Percentiles rank a stretch among this genome's conserved stretches.
Evolutionary conservation across 2,797 vertebrate genomes (phyloP).

Genomic region (Columba guinea): DNA sequence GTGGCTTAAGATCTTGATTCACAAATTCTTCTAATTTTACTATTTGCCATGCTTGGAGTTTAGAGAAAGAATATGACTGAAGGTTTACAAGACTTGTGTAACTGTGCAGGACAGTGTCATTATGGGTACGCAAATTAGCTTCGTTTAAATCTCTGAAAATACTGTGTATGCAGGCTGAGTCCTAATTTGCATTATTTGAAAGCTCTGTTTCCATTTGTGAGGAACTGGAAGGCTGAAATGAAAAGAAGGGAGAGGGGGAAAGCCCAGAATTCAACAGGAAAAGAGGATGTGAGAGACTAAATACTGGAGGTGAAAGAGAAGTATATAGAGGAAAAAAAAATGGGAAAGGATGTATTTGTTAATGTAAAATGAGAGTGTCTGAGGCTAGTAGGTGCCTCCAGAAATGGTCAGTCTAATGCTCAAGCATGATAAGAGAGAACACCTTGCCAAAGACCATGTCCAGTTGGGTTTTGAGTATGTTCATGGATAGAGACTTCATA

Average conservation of each 20-base stretch:
- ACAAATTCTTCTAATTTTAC: background rate
- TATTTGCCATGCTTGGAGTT: background rate
- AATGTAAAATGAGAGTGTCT: background rate
- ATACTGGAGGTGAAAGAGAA: background rate
- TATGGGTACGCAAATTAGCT: background rate
- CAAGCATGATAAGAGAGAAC: background rate
- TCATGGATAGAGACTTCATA: background rate
- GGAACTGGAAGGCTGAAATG: background rate
- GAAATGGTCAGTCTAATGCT: background rate
- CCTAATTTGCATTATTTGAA: background rate
- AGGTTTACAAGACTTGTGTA: background rate
- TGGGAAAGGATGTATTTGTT: background rate
- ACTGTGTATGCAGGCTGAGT: background rate
- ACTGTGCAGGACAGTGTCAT: background rate
- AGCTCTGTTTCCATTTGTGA: background rate
- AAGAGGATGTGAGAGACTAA: background rate
- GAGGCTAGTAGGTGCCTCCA: background rate
- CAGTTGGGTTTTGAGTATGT: background rate
- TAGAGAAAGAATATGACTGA: background rate
- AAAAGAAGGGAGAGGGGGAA: accelerated
- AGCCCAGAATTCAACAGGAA: background rate
- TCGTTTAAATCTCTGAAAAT: background rate
- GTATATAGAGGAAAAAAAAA: background rate
- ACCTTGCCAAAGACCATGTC: background rate
- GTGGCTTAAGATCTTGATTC: background rate